Evolutionary conservation across 2,113 vertebrate genomes (phyloP).

Genomic region (Microcebus jonahi): DNA sequence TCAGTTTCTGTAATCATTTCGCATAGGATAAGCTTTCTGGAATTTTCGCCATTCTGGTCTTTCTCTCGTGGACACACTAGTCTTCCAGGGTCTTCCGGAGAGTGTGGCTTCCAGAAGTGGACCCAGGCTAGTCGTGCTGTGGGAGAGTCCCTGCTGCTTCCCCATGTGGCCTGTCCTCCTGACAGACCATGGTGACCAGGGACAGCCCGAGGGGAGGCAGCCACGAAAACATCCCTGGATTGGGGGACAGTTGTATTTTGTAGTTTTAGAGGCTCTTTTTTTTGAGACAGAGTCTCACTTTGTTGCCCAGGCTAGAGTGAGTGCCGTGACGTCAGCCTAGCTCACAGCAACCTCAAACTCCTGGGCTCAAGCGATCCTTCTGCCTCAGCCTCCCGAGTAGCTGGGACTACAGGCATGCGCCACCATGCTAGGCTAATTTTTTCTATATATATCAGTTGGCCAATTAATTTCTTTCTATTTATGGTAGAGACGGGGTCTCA

Average conservation of each 20-base stretch:
- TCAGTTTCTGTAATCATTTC: background rate
- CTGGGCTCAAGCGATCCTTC: too few relatives aligned
- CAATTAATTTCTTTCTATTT: too few relatives aligned
- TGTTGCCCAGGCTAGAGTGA: too few relatives aligned
- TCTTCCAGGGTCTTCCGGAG: background rate
- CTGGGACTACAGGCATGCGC: too few relatives aligned
- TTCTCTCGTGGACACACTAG: background rate
- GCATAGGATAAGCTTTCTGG: background rate
- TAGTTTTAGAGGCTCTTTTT: background rate
- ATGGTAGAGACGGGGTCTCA: too few relatives aligned
- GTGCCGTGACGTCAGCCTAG: too few relatives aligned
- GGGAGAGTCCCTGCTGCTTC: background rate
- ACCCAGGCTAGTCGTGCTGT: fast-evolving
- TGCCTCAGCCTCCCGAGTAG: too few relatives aligned
- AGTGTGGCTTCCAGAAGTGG: background rate
- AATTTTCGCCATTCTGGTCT: background rate
- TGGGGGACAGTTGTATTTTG: background rate
- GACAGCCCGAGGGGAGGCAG: background rate
- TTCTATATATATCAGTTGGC: too few relatives aligned
- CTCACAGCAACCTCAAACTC: too few relatives aligned
- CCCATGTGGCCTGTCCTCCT: background rate
- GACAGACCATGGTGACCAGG: fast-evolving
- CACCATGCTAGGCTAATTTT: too few relatives aligned
- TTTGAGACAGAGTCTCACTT: too few relatives aligned
- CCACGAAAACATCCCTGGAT: fast-evolving